These are phyloP conservation scores for Prietella phreatophila DNA, from an alignment of 2,113 vertebrate genomes.

Conservation along the genomic window DNA sequence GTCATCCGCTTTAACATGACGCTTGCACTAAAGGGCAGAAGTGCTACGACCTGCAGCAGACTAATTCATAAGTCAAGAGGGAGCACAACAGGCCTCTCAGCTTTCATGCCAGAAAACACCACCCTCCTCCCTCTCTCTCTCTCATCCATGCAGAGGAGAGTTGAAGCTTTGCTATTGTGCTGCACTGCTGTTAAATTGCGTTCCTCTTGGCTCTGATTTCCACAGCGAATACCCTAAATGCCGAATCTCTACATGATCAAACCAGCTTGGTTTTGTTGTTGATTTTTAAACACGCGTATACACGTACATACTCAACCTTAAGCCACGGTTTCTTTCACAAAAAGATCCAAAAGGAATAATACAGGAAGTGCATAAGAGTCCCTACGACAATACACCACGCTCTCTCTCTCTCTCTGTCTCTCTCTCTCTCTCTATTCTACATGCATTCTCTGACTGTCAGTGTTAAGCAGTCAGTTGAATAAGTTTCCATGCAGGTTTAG, in stretches of 20 bases:
- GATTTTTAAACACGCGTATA: not conserved
- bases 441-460: slow-evolving; percentile 7
- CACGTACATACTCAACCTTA: not conserved
- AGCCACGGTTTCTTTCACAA: not conserved
- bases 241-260: slow-evolving; percentile 22
- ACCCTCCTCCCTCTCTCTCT: not conserved
- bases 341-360: not conserved
- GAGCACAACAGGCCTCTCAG: slow-evolving; percentile 30
- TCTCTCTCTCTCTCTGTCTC: not conserved
- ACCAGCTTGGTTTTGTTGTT: slow-evolving; percentile 25
- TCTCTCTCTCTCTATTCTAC: not conserved
- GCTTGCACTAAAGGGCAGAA: slow-evolving; percentile 50
- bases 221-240: not conserved
- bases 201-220: slow-evolving; percentile 36
- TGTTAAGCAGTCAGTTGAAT: not conserved
- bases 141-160: not conserved
- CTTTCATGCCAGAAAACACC: slow-evolving; percentile 20
- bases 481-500: slow-evolving; percentile 10
- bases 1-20: slow-evolving; percentile 37
- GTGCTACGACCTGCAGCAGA: slow-evolving; percentile 47
- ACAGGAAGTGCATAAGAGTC: not conserved
- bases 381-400: not conserved
- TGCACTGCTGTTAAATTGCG: slow-evolving; percentile 28
- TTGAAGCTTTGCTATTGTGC: slow-evolving; percentile 17
- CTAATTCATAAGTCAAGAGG: slow-evolving; percentile 57